phyloP scores from a whole-genome alignment of 2,797 vertebrate genomes.

The Cichlasoma orientale region DNA sequence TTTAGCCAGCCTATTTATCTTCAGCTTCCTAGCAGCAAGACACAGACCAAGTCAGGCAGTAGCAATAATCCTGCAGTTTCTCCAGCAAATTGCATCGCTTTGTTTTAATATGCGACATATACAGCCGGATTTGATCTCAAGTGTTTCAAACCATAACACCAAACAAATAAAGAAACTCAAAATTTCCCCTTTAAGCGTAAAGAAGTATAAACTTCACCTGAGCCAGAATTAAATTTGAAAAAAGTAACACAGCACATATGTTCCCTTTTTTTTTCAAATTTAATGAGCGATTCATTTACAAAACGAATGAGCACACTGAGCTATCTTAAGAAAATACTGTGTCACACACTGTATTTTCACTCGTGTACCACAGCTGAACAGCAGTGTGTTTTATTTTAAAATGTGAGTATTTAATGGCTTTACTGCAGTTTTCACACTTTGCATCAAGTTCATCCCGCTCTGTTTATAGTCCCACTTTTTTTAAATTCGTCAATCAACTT shows the following conservation, averaged over 20 bases:
- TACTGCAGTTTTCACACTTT: too few relatives aligned
- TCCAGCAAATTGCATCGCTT: not conserved
- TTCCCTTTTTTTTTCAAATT: too few relatives aligned
- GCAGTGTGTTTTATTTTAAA: rapidly evolving
- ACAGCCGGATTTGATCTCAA: not conserved
- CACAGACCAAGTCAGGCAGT: not conserved
- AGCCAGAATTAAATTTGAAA: too few relatives aligned
- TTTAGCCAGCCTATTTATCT: not conserved
- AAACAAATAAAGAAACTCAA: not conserved
- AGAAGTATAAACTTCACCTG: not conserved
- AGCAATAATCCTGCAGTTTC: not conserved
- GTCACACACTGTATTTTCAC: too few relatives aligned
- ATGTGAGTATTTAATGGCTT: not conserved
- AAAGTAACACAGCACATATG: too few relatives aligned
- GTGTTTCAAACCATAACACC: not conserved
- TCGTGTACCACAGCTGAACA: too few relatives aligned
- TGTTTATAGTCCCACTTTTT: not conserved
- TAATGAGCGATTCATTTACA: too few relatives aligned
- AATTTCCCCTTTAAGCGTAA: not conserved
- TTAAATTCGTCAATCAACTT: not conserved
- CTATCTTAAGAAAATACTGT: too few relatives aligned
- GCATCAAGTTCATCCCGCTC: too few relatives aligned
- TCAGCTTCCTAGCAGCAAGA: not conserved
- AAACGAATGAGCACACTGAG: too few relatives aligned
- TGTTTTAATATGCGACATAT: too few relatives aligned